Conservation (phyloP, 1,140 invertebrate species). For the Drosophila tsacasi region DNA sequence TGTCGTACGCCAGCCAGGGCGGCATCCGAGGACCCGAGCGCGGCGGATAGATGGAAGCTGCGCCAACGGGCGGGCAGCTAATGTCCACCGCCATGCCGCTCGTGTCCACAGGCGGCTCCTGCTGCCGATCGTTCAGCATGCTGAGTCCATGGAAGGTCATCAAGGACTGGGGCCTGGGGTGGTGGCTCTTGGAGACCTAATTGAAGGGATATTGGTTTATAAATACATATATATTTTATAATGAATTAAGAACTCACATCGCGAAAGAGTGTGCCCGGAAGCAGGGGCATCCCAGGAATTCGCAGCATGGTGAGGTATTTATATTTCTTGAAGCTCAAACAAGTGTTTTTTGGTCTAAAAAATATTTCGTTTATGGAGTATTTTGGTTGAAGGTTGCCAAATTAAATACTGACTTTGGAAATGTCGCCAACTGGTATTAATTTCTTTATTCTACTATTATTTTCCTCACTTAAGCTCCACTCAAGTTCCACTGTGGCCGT, state of each 20-base stretch:
- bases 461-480: fast-evolving
- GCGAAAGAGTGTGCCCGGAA: conserved; percentile 77
- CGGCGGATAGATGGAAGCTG: conserved; percentile 89
- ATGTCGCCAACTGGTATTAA: background rate
- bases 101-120: conserved; percentile 43
- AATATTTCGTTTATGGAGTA: background rate
- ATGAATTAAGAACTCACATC: conserved; percentile 56
- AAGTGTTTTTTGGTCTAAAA: conserved; percentile 8
- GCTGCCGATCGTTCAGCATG: conserved; percentile 78
- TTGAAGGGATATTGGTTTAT: conserved; percentile 35
- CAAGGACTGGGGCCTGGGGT: conserved; percentile 85
- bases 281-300: conserved; percentile 79
- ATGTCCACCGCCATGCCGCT: conserved; percentile 59
- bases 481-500: background rate
- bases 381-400: too few relatives aligned
- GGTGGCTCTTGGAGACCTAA: conserved; percentile 87
- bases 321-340: background rate
- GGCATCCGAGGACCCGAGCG: conserved; percentile 90
- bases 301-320: conserved; percentile 59
- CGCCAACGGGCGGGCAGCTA: conserved; percentile 72
- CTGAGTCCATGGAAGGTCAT: conserved; percentile 83
- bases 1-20: conserved; percentile 94
- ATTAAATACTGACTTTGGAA: background rate
- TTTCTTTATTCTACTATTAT: background rate
- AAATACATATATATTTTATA: background rate